Evolutionary conservation across 2,888 invertebrate genomes (phyloP).

Genomic region (Azorinus chamasolen): DNA sequence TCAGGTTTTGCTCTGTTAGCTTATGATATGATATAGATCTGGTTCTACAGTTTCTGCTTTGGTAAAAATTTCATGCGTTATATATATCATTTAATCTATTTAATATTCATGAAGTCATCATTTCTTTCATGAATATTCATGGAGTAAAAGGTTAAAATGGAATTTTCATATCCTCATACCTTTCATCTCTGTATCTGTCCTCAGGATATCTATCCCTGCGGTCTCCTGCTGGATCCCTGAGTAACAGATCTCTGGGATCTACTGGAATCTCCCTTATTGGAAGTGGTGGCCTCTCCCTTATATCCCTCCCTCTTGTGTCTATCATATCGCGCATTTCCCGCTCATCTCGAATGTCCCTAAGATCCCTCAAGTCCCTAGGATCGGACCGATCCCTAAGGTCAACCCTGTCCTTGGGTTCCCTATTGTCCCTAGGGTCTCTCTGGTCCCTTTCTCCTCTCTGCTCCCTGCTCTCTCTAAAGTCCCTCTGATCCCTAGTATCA

Average conservation of each 20-base stretch:
- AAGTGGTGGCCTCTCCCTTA: conserved; percentile 32
- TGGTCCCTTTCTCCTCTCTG: conserved; percentile 16
- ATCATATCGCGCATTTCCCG: conserved; percentile 25
- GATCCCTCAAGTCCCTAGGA: conserved; percentile 10
- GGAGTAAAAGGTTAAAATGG: too few relatives aligned
- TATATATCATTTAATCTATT: too few relatives aligned
- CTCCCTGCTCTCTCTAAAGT: conserved; percentile 25
- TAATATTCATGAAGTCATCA: too few relatives aligned
- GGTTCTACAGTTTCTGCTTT: too few relatives aligned
- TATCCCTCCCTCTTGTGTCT: conserved; percentile 35
- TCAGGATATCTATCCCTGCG: conserved; percentile 49
- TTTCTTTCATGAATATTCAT: too few relatives aligned
- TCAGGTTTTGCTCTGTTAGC: too few relatives aligned
- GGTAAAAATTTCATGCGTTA: too few relatives aligned
- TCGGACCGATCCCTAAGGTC: conserved; percentile 7
- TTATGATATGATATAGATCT: too few relatives aligned
- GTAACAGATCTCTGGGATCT: conserved; percentile 29
- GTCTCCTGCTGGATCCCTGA: conserved; percentile 32
- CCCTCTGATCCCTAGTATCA: conserved; percentile 17
- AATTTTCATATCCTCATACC: too few relatives aligned
- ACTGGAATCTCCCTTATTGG: conserved; percentile 32
- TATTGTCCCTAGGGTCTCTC: conserved; percentile 20
- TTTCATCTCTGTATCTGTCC: conserved; percentile 39
- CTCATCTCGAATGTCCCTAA: conserved; percentile 30
- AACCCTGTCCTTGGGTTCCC: not conserved